These are phyloP conservation scores for Phallusia fumigata DNA, from an alignment of 23 tunicate genomes.

Conservation along the genomic window DNA sequence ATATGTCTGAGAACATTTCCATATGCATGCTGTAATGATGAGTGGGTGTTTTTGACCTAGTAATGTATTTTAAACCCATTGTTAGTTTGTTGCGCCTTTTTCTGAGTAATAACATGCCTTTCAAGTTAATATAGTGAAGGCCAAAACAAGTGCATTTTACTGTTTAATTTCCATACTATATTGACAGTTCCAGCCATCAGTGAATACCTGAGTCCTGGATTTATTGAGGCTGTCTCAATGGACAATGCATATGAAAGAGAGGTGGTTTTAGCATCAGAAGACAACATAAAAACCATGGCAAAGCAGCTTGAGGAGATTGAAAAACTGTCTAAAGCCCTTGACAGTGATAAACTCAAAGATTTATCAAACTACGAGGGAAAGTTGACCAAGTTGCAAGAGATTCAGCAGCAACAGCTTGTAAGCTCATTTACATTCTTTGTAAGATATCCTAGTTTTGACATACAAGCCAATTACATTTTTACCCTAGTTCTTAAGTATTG, in stretches of 20 bases:
- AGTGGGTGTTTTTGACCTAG: no score
- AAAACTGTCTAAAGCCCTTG: slow-evolving; percentile 21
- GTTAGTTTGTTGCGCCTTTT: no score
- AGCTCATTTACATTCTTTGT: background rate
- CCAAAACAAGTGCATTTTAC: background rate
- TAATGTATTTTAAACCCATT: no score
- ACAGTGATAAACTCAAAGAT: slow-evolving; percentile 25
- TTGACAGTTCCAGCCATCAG: slow-evolving; percentile 30
- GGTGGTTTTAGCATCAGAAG: slow-evolving; percentile 36
- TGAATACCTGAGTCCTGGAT: slow-evolving; percentile 50
- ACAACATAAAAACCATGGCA: slow-evolving; percentile 17
- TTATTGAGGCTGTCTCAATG: slow-evolving; percentile 33
- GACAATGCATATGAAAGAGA: slow-evolving; percentile 32
- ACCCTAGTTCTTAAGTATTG: no score
- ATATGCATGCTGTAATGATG: no score
- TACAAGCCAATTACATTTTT: no score
- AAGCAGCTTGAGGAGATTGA: slow-evolving; percentile 47
- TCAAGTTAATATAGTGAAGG: no score
- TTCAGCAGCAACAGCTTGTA: slow-evolving; percentile 40
- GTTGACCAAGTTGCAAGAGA: slow-evolving; percentile 16
- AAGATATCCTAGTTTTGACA: no score
- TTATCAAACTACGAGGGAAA: slow-evolving; percentile 12
- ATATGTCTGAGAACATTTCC: no score
- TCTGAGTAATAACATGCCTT: no score
- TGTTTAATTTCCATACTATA: background rate